phyloP scores from a whole-genome alignment of 2,888 invertebrate genomes.

The Microctonus hyperodae region DNA sequence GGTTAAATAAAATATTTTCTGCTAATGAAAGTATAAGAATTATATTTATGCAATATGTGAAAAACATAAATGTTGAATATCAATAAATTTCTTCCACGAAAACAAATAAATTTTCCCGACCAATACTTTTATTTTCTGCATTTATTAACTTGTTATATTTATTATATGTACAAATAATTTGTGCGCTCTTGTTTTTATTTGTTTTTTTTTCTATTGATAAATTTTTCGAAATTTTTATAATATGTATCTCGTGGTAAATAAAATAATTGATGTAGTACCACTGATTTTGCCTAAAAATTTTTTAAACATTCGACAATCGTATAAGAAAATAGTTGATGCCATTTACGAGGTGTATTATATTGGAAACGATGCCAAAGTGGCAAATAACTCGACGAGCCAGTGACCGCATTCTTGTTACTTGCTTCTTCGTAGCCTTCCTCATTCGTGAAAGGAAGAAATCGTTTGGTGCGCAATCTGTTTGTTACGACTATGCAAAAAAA shows the following conservation, averaged over 20 bases:
- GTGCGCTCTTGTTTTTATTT: background rate
- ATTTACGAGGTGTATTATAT: conserved; percentile 10
- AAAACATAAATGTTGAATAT: background rate
- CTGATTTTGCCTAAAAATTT: background rate
- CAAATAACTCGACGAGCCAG: conserved; percentile 10
- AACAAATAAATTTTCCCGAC: background rate
- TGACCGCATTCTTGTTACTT: conserved; percentile 19
- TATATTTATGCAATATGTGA: background rate
- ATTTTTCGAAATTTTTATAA: background rate
- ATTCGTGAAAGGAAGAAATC: conserved; percentile 12
- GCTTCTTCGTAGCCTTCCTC: conserved; percentile 5
- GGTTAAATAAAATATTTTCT: background rate
- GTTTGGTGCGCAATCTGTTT: background rate
- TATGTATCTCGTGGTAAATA: too few species aligned
- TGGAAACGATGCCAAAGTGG: conserved; percentile 19
- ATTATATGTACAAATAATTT: background rate
- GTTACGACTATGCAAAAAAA: background rate
- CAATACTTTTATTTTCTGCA: background rate
- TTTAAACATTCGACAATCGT: background rate
- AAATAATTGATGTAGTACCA: too few species aligned
- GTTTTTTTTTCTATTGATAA: background rate
- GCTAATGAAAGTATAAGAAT: background rate
- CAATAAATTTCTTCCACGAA: background rate
- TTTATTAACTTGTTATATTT: too few species aligned
- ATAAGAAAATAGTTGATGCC: conserved; percentile 3